A percentile compares a stretch with the other conserved stretches of the same genome.
These are phyloP conservation scores for Campylomormyrus numenius DNA, from an alignment of 2,113 vertebrate species.

Conservation along the genomic window DNA sequence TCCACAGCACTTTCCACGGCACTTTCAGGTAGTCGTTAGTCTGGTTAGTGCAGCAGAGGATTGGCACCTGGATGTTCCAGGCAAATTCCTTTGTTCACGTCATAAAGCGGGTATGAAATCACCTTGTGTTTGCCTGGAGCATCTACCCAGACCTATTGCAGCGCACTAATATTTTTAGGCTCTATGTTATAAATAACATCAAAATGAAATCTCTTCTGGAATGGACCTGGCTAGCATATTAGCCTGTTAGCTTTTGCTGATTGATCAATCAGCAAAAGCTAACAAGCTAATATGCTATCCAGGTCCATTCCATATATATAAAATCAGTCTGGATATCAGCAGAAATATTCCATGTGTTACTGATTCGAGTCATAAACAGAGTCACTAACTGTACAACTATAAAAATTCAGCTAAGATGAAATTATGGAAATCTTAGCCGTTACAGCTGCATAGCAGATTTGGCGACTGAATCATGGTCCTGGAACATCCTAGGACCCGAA, in stretches of 20 bases:
- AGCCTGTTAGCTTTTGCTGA: neutral
- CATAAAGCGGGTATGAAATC: neutral
- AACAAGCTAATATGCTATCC: too few relatives aligned
- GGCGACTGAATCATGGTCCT: neutral
- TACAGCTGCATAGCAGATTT: neutral
- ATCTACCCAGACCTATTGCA: neutral
- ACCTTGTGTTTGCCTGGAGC: neutral
- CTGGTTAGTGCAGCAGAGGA: neutral
- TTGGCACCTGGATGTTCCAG: neutral
- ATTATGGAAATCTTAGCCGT: neutral
- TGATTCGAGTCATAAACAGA: neutral
- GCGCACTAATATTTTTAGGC: neutral
- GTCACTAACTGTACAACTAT: neutral
- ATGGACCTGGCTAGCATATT: neutral
- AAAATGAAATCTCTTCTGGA: neutral
- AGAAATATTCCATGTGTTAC: neutral
- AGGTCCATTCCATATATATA: neutral
- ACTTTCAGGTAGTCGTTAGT: neutral
- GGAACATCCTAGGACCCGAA: neutral
- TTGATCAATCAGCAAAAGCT: too few relatives aligned
- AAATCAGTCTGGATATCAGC: neutral
- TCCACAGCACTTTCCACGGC: neutral
- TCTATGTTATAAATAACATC: neutral
- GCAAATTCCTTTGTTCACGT: neutral
- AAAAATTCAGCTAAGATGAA: neutral